phyloP scores from a whole-genome alignment of 2,797 vertebrate species.

The Tenualosa ilisha region DNA sequence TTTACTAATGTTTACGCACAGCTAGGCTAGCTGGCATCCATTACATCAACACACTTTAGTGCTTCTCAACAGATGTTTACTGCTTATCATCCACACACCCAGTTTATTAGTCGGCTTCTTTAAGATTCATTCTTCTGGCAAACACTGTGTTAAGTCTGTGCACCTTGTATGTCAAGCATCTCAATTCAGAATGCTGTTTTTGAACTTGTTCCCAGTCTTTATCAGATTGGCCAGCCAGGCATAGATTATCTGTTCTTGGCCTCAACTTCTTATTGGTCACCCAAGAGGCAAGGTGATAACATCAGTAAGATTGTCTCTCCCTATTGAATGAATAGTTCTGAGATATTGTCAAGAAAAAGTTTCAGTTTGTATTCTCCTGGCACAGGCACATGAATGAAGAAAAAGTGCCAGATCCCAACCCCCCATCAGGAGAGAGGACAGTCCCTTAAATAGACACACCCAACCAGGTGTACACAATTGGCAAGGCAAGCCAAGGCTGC shows the following conservation, averaged over 20 bases:
- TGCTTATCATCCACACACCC: not conserved
- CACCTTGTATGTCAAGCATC: not conserved
- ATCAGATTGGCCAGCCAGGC: not conserved
- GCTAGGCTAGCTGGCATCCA: too few species aligned
- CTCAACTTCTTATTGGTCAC: not conserved
- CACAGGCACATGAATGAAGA: too few species aligned
- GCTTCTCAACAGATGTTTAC: too few species aligned
- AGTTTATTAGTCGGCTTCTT: not conserved
- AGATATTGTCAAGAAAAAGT: not conserved
- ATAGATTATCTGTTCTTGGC: not conserved
- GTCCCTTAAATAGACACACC: too few species aligned
- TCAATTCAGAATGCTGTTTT: not conserved
- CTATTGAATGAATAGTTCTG: not conserved
- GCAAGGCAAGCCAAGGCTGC: too few species aligned
- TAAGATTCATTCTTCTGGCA: not conserved
- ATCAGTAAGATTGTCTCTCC: not conserved
- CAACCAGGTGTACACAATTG: too few species aligned
- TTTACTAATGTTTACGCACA: too few species aligned
- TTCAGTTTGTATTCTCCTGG: not conserved
- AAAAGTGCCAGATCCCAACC: too few species aligned
- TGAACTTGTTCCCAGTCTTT: too few species aligned
- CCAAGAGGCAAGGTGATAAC: not conserved
- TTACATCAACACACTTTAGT: not conserved
- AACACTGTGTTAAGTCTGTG: not conserved
- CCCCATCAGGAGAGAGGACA: too few species aligned